Percentiles rank a stretch among this genome's conserved stretches.
phyloP scores from a whole-genome alignment of 2,888 invertebrate species.

The Rosalia funebris region DNA sequence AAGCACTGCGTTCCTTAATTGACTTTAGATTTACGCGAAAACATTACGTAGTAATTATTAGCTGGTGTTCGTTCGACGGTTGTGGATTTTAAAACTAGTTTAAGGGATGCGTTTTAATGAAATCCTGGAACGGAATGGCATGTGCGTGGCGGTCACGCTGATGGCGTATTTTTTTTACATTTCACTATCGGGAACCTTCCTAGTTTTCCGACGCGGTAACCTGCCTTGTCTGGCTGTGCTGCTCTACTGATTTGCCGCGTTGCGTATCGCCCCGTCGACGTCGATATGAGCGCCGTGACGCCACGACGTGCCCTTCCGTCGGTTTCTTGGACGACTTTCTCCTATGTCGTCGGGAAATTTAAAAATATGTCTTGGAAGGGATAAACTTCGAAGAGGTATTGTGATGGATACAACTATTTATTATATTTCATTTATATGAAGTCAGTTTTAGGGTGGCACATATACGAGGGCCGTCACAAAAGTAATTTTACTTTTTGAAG shows the following conservation, averaged over 20 bases:
- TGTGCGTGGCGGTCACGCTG: constrained; percentile 34
- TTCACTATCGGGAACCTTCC: constrained; percentile 18
- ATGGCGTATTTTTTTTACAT: constrained; percentile 32
- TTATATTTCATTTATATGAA: no score
- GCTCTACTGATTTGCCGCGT: constrained; percentile 28
- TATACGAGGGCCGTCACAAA: no score
- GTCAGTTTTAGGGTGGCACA: no score
- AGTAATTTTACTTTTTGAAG: no score
- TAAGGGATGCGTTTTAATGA: no score
- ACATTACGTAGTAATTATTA: not conserved
- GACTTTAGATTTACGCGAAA: constrained; percentile 6
- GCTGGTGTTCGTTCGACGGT: not conserved
- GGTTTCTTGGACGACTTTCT: no score
- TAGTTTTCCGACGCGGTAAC: not conserved
- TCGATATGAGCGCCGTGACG: constrained; percentile 42
- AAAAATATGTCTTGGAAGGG: no score
- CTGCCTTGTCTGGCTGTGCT: constrained; percentile 24
- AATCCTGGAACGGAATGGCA: no score
- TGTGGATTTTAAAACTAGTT: no score
- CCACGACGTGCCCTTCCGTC: not conserved
- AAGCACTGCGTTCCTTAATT: constrained; percentile 18
- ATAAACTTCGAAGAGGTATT: no score
- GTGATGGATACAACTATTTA: no score
- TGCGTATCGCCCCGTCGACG: constrained; percentile 29
- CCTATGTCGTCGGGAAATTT: no score